Evolutionary conservation across 2,888 invertebrate genomes (phyloP).

Genomic region (Cetonia aurata): DNA sequence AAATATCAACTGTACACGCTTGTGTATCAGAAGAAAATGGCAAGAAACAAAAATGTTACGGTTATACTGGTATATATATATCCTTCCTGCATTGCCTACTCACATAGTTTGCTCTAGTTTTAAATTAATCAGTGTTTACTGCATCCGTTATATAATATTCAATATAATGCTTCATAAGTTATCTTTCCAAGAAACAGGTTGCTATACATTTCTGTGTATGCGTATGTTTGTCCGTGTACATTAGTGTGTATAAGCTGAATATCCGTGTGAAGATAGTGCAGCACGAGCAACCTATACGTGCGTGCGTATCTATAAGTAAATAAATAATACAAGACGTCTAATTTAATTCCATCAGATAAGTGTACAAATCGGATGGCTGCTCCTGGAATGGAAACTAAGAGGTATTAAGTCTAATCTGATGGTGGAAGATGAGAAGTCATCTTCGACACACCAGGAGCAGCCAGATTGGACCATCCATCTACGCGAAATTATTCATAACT

Average conservation of each 20-base stretch:
- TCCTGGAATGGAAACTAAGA: conserved; percentile 56
- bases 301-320: conserved; percentile 47
- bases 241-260: background rate
- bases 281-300: conserved; percentile 20
- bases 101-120: conserved; percentile 22
- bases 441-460: conserved; percentile 56
- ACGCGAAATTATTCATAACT: conserved; percentile 64
- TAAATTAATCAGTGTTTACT: conserved; percentile 34
- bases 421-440: conserved; percentile 58
- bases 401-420: conserved; percentile 62
- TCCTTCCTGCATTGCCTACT: background rate
- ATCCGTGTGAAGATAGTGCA: background rate
- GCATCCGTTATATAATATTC: conserved; percentile 12
- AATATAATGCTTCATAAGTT: conserved; percentile 17
- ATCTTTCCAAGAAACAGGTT: conserved; percentile 9
- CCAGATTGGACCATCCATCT: conserved; percentile 63
- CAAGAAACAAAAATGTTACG: background rate
- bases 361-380: conserved; percentile 52
- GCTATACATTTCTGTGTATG: background rate
- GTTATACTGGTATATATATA: background rate
- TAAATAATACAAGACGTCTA: conserved; percentile 52
- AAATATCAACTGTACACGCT: background rate
- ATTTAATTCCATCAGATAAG: conserved; percentile 54
- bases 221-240: background rate
- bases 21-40: background rate